A percentile compares a stretch with the other conserved stretches of the same genome.
Evolutionary conservation across 2,113 vertebrate species (phyloP).

Genomic region (Phoenicopterus ruber): DNA sequence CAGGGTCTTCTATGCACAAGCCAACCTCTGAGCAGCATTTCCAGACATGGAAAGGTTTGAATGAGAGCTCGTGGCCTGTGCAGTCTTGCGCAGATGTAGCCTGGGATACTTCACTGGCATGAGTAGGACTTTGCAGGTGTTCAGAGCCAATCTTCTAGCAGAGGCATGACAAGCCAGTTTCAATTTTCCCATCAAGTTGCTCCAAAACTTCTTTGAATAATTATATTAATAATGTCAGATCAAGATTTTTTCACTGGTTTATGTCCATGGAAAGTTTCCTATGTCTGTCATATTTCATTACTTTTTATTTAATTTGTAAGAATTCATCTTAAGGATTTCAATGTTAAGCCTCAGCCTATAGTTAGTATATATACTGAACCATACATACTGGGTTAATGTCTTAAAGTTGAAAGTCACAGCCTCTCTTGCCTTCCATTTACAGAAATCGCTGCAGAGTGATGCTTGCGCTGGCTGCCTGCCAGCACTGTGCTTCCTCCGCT

Average conservation of each 20-base stretch:
- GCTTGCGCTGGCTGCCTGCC: not conserved
- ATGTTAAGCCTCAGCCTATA: not conserved
- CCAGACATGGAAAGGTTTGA: not conserved
- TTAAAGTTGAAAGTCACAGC: not conserved
- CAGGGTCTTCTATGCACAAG: too few species aligned
- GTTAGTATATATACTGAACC: not conserved
- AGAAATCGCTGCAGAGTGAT: not conserved
- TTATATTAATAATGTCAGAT: not conserved
- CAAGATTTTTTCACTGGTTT: not conserved
- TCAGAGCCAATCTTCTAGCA: not conserved
- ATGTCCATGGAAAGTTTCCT: not conserved
- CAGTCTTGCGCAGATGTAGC: not conserved
- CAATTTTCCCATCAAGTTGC: not conserved
- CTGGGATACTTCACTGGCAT: not conserved
- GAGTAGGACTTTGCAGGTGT: not conserved
- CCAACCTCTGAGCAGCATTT: not conserved
- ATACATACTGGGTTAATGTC: not conserved
- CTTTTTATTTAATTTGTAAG: slow-evolving; percentile 13
- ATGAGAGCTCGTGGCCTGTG: not conserved
- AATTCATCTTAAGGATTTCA: not conserved
- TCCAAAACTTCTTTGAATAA: not conserved
- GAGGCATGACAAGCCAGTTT: not conserved
- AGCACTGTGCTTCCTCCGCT: not conserved
- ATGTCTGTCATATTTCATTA: not conserved
- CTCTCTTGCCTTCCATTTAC: not conserved